Evolutionary conservation across 2,797 vertebrate species (phyloP).

Genomic region (Hoplostethus mediterraneus): DNA sequence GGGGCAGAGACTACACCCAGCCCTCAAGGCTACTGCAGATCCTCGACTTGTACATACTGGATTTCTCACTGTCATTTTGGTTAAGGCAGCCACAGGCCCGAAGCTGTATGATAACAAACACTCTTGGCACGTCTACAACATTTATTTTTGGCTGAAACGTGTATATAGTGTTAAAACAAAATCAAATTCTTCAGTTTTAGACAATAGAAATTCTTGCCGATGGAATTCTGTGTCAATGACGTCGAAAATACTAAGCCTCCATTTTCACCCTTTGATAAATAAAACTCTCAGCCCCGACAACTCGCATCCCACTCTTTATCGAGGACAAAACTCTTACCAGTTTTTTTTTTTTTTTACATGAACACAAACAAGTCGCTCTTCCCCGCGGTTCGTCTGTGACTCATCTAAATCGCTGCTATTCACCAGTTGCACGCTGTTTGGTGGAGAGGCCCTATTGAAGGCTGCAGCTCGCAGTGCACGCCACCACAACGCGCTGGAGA

Average conservation of each 20-base stretch:
- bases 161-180: neutral
- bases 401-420: slow-evolving; percentile 67
- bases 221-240: neutral
- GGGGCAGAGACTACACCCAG: neutral
- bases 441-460: slow-evolving; percentile 45
- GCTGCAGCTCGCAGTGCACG: slow-evolving; percentile 49
- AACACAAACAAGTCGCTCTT: slow-evolving; percentile 60
- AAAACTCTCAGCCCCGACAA: slow-evolving; percentile 25
- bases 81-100: neutral
- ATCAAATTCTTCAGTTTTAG: neutral
- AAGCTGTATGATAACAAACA: neutral
- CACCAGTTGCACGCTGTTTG: slow-evolving; percentile 55
- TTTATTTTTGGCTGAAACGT: neutral
- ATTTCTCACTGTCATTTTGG: no score
- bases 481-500: slow-evolving; percentile 35
- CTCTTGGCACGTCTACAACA: neutral
- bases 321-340: slow-evolving; percentile 27
- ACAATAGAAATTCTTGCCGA: neutral
- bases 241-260: slow-evolving; percentile 1
- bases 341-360: slow-evolving; percentile 59
- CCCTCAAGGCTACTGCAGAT: neutral
- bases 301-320: slow-evolving; percentile 32
- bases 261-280: slow-evolving; percentile 36
- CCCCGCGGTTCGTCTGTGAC: slow-evolving; percentile 64
- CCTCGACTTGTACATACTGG: neutral